These are phyloP conservation scores for Coelogynopora nodosa DNA, from an alignment of 2,888 invertebrate species.

Conservation along the genomic window DNA sequence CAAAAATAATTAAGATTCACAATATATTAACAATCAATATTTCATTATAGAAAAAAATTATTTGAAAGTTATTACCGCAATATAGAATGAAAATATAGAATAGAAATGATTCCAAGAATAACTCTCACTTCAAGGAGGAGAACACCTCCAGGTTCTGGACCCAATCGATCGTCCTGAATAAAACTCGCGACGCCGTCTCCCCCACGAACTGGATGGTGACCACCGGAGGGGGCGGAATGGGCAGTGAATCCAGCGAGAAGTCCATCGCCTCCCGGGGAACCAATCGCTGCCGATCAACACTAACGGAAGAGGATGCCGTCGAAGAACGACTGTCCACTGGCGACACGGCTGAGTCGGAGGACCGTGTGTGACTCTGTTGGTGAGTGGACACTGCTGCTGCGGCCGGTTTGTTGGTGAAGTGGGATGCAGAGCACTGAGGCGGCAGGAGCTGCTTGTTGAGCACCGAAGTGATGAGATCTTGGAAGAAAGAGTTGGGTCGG, in stretches of 20 bases:
- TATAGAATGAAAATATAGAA: no score
- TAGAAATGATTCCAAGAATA: no score
- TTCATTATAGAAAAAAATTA: neutral
- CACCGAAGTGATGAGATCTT: neutral
- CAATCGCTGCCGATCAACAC: neutral
- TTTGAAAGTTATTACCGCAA: no score
- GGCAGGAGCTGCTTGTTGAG: neutral
- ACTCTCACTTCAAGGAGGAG: neutral
- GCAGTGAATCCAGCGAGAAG: neutral
- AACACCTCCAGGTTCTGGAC: slow-evolving; percentile 3
- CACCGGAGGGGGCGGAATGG: neutral
- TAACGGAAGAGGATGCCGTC: no score
- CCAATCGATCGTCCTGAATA: slow-evolving; percentile 26
- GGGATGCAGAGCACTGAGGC: neutral
- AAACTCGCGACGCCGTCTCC: neutral
- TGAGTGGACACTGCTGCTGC: neutral
- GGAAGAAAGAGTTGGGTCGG: neutral
- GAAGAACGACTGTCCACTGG: no score
- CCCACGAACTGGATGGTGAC: slow-evolving; percentile 13
- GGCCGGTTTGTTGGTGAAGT: neutral
- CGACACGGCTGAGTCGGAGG: no score
- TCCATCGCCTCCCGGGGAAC: neutral
- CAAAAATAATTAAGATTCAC: no score
- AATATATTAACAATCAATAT: neutral
- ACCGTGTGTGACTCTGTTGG: neutral